A percentile compares a stretch with the other conserved stretches of the same genome.
phyloP scores from a whole-genome alignment of 1,140 invertebrate genomes.

The Drosophila pallidifrons region DNA sequence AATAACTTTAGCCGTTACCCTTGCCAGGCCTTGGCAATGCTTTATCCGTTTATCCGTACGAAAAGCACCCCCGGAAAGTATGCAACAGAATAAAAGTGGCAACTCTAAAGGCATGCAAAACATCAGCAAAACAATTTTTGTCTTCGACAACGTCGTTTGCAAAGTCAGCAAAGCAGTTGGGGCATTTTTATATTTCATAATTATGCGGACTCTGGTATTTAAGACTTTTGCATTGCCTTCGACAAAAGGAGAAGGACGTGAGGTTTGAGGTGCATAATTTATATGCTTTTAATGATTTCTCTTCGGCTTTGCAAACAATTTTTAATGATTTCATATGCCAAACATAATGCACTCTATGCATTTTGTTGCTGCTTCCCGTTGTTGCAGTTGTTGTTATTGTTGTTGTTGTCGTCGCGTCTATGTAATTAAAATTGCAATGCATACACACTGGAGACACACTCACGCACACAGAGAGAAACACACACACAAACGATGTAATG shows the following conservation, averaged over 20 bases:
- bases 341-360: conserved; percentile 57
- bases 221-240: conserved; percentile 23
- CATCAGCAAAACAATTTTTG: conserved; percentile 73
- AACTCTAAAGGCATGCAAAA: conserved; percentile 54
- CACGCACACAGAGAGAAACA: conserved; percentile 7
- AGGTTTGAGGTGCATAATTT: conserved; percentile 66
- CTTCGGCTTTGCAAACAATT: conserved; percentile 68
- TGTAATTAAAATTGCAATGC: conserved; percentile 81
- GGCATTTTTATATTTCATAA: conserved; percentile 70
- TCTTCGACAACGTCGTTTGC: neutral
- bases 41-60: neutral
- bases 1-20: conserved; percentile 54
- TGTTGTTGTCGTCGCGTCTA: conserved; percentile 37
- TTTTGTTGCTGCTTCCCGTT: conserved; percentile 8
- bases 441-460: conserved; percentile 36
- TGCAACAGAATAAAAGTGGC: conserved; percentile 29
- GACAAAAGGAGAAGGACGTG: neutral
- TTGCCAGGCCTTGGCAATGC: conserved; percentile 5
- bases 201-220: conserved; percentile 54
- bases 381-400: neutral
- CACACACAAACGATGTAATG: conserved; percentile 40
- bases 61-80: conserved; percentile 36
- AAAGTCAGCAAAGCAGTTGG: conserved; percentile 6
- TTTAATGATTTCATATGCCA: conserved; percentile 74
- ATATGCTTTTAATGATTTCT: conserved; percentile 81